Percentiles rank a stretch among this genome's conserved stretches.
Conservation (phyloP, 1,140 invertebrate genomes). For the Bicyclus anynana region DNA sequence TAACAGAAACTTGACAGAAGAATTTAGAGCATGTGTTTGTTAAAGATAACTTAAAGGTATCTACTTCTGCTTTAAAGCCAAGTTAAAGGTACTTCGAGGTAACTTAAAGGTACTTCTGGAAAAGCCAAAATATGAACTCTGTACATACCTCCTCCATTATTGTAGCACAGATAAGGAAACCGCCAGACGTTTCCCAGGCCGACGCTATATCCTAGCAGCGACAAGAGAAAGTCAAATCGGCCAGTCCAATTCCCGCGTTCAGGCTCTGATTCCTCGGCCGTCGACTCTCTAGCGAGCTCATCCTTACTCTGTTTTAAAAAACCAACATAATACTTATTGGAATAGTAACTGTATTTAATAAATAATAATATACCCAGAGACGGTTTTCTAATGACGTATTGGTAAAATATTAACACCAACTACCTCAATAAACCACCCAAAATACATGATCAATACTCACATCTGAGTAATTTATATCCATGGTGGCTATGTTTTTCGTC, state of each 20-base stretch:
- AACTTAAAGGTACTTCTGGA: too few species aligned
- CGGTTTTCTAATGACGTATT: too few species aligned
- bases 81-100: too few species aligned
- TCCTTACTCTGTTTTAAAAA: constrained; percentile 44
- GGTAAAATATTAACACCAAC: too few species aligned
- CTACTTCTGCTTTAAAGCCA: too few species aligned
- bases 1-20: too few species aligned
- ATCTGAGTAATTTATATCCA: constrained; percentile 57
- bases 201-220: constrained; percentile 90
- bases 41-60: too few species aligned
- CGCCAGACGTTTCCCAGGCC: constrained; percentile 92
- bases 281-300: constrained; percentile 51
- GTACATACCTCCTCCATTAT: constrained; percentile 85
- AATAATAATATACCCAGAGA: too few species aligned
- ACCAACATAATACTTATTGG: neutral
- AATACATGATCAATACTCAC: constrained; percentile 41
- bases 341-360: neutral
- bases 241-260: constrained; percentile 88
- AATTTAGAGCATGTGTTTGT: too few species aligned
- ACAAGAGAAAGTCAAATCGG: constrained; percentile 89
- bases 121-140: neutral
- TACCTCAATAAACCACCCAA: neutral
- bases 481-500: constrained; percentile 47
- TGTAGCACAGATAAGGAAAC: constrained; percentile 88
- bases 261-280: constrained; percentile 72